Base-by-base conservation (phyloP, 2,113 vertebrate genomes). In the Cottus gobio region DNA sequence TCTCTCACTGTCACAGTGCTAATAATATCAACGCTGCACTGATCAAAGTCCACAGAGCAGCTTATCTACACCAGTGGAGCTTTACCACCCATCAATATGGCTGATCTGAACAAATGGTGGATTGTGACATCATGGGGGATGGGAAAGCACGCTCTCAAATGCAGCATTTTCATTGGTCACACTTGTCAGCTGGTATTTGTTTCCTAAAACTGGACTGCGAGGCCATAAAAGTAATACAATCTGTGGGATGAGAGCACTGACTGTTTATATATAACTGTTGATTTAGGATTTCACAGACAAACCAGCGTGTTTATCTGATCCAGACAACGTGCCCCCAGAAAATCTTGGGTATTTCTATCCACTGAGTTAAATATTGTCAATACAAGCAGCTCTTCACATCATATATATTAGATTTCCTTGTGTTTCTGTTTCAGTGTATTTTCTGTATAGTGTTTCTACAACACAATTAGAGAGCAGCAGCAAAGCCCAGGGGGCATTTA, bases 11-110 rank as follows among this genome's bases (percentile, higher is more conserved):
- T 36, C 56, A 58, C 30, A 34, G 42, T 10, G 31, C 48, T 62
- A 77, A 56, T 39, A 42, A 64, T 39, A 70, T 71, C 24, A 68
- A 15, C 30, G 50, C 54, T 68, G 37, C 50, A 46, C 48, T 54
- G 82, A 67, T 80, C 86, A 90, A 91, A 92, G 89, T 94, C 77
- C 84, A 85, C 42, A 57, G 30, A 64, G 26, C 44, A 61, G 50
- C 2, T 65, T 66, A 85, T 87, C 67, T 89, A 24, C 28, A 71
- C 42, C 6, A 7, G 10, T 8, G 31, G 60, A 65, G 50, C 34
- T 91, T 85, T 87, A 91, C 64, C 50, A 28, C 73, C 70, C 16
- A 9, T 72, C 37, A 44, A 80, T 85, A 84, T 78, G 77, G 80
- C 84, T 77, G 46, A 83, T 82, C 34, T 26, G 71, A 71, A 74